phyloP scores from a whole-genome alignment of 2,797 vertebrate genomes.

The Liasis olivaceus region DNA sequence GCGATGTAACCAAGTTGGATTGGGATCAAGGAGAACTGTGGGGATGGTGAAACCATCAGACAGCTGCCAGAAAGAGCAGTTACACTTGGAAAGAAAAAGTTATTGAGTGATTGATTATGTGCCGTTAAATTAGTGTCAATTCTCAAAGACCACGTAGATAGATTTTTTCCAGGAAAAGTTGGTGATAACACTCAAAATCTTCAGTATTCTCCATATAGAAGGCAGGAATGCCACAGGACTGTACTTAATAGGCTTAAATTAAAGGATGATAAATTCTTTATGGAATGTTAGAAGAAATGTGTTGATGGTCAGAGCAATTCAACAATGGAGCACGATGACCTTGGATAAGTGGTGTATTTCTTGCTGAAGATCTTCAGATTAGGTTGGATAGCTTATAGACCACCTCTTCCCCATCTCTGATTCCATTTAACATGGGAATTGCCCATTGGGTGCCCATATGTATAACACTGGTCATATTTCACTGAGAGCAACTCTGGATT shows the following conservation, averaged over 20 bases:
- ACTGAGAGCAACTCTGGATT: neutral
- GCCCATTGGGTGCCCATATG: neutral
- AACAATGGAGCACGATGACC: neutral
- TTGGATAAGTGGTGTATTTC: neutral
- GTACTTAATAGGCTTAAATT: neutral
- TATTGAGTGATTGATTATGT: neutral
- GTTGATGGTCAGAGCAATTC: neutral
- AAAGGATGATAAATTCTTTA: neutral
- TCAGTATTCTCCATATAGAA: neutral
- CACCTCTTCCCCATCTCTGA: neutral
- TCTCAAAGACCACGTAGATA: neutral
- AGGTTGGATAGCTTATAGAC: neutral
- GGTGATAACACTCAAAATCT: neutral
- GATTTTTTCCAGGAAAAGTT: neutral
- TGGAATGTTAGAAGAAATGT: neutral
- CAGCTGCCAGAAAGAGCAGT: neutral
- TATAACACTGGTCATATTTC: neutral
- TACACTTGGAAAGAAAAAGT: neutral
- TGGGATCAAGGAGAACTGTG: neutral
- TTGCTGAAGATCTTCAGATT: neutral
- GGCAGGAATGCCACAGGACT: neutral
- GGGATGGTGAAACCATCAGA: neutral
- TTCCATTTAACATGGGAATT: slow-evolving; percentile 43
- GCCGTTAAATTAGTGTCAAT: neutral
- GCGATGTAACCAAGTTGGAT: neutral